phyloP scores from a whole-genome alignment of 2,113 vertebrate genomes.

The Mormyrus lacerda region DNA sequence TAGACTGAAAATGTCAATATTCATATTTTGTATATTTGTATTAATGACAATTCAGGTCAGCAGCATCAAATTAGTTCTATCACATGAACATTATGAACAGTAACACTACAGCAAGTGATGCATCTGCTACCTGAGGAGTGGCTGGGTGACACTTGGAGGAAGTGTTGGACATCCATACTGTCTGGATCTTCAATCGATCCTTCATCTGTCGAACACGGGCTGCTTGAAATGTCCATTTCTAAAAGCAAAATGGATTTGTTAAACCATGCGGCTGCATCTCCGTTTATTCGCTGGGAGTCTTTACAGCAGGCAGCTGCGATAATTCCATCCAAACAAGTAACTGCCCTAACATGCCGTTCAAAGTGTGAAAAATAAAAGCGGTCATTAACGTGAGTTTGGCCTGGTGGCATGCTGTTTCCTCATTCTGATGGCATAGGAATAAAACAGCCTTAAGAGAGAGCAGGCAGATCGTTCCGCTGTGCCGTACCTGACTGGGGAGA shows the following conservation, averaged over 20 bases:
- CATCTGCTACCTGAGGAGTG: conserved; percentile 45
- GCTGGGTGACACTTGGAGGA: conserved; percentile 58
- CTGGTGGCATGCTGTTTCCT: background rate
- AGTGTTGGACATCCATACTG: background rate
- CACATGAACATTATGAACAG: background rate
- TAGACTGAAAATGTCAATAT: background rate
- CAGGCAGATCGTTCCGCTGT: background rate
- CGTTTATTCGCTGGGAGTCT: background rate
- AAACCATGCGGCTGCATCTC: background rate
- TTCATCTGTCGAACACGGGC: background rate
- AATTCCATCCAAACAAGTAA: background rate
- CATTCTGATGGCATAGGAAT: background rate
- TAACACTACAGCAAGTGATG: background rate
- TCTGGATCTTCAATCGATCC: conserved; percentile 38
- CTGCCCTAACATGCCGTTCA: background rate
- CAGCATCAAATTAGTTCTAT: background rate
- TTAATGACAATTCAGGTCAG: background rate
- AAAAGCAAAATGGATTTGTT: background rate
- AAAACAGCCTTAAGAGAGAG: background rate
- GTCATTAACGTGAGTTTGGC: background rate
- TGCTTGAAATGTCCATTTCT: conserved; percentile 25
- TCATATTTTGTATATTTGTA: background rate
- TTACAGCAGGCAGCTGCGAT: background rate
- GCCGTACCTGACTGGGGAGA: conserved; percentile 55
- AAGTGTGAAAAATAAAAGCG: background rate